Evolutionary conservation across 2,888 invertebrate genomes (phyloP), one percentile per base, ranked within the genome.

Genomic region (Brenthis hecate): DNA sequence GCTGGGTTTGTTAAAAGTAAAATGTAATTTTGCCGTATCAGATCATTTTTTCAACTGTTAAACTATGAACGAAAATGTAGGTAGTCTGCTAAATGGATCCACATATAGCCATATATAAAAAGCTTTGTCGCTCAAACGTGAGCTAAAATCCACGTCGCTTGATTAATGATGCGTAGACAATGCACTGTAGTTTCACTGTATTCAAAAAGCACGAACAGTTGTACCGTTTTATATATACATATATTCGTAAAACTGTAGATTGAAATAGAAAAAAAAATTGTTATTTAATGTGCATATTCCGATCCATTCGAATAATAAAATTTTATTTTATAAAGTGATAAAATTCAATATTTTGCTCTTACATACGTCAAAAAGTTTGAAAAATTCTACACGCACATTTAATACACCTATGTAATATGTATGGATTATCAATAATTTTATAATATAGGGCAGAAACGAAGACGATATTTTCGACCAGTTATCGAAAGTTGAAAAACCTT

Each of bases 161-260:
- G 71, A 72, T 67, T 69, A 72, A 67, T 61, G 64, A 58, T 56
- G 53, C 51, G 60, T 53, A 69, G 66, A 67, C 69, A 69, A 69
- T 64, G 69, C 61, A 57, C 50, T 50, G 60, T 66, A 50, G 62
- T 56, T 72, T 54, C 60, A 58, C 47, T 55, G 60, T 58, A 57
- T 56, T 56, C 43, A 36, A 61, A 61, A 57, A 61, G 61, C 51
- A 28, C 16, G 51, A 32, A 50, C 51, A 32, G 36, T 61, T 61
- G 50, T 32, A 50, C 58, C 48, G 58, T 23, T 48, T 58, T 58
- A 56, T 14, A 56, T 3, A n/a, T 16, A 16, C 6, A 51, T 51
- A 55, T 55, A 13, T 55, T 43, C 13, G 43, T 57, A 13, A 5
- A 51, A 28, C 32, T 50, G 28, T n/a, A 58, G 58, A 48, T 58